Conservation (phyloP, 2,797 vertebrate genomes). For the Neosilurus hyrtlii region DNA sequence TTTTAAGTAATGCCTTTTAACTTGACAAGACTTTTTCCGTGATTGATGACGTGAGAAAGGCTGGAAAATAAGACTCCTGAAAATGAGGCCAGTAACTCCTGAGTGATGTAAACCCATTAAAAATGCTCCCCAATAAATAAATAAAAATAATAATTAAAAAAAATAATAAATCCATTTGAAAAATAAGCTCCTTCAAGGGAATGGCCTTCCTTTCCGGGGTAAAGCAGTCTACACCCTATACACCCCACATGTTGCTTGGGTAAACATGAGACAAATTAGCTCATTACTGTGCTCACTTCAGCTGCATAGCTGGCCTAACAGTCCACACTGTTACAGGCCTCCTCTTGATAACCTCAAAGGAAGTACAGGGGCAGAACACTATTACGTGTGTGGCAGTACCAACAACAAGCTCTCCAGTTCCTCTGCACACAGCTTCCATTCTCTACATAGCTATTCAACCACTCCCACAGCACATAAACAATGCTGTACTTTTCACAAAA, state of each 20-base stretch:
- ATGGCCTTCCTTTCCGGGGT: conserved; percentile 15
- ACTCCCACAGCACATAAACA: conserved; percentile 38
- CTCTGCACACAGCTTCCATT: conserved; percentile 54
- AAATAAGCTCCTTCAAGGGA: conserved; percentile 40
- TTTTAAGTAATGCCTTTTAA: conserved; percentile 47
- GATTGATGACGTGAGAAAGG: conserved; percentile 69
- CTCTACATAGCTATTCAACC: conserved; percentile 32
- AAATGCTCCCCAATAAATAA: too few species aligned
- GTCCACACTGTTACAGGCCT: conserved; percentile 48
- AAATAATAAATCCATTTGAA: conserved; percentile 34
- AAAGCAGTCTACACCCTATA: conserved; percentile 32
- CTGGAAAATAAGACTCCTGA: conserved; percentile 58
- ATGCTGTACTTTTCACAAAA: conserved; percentile 32
- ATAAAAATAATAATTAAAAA: too few species aligned
- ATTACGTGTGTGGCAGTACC: conserved; percentile 49
- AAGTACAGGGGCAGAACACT: conserved; percentile 51
- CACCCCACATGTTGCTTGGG: conserved; percentile 56
- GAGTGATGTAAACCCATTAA: conserved; percentile 65
- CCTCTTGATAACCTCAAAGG: conserved; percentile 46
- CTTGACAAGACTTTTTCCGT: conserved; percentile 35
- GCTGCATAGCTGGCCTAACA: conserved; percentile 56
- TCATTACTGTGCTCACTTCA: conserved; percentile 61
- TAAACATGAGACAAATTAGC: conserved; percentile 66
- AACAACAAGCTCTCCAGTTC: conserved; percentile 22
- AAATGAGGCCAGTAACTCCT: conserved; percentile 60